Evolutionary conservation across 2,113 vertebrate genomes (phyloP), one percentile per base, ranked within the genome.

Genomic region (Vidua chalybeata): DNA sequence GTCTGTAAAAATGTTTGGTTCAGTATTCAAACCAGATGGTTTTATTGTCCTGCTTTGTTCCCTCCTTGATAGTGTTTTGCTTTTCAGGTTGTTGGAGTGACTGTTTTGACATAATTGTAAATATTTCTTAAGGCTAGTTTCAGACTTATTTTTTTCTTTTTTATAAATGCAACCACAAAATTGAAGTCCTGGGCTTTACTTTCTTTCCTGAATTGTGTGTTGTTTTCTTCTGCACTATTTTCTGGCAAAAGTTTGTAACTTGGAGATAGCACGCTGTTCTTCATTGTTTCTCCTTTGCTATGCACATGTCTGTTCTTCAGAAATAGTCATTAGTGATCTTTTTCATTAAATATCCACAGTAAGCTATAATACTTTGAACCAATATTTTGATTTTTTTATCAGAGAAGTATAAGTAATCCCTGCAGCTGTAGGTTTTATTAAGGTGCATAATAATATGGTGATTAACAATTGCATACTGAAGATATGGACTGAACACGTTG

Each of bases 401-500:
- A 21, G 15, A 48, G 7, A 68, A 48, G 27, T 67, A 3, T 17
- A 43, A 89, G 30, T 82, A 69, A 83, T 74, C 15, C 14, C 13
- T 89, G 27, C 31, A 51, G 4, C 30, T 69, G 17, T 66, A 67
- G n/a, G 8, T 66, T 21, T 76, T 83, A 5, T 2, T n/a, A 49
- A 87, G 28, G 4, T 66, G 8, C 10, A 6, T 82, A 56, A 56
- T 82, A 13, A 20, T 27, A 10, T 10, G 12, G 39, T 59, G 41
- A 54, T 49, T n/a, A 84, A 43, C 55, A 63, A 19, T 19, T 41
- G 3, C 24, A 33, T 69, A 24, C 15, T 61, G 71, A 79, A 52
- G 41, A 31, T 33, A 16, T 0, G 5, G 27, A 43, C 30, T 61
- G 35, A 78, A 56, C 0, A 2, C 24, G 59, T 9, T 37, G 19